These are phyloP conservation scores for human DNA, from an alignment of 2,113 vertebrate genomes.

Conservation along the genomic window DNA sequence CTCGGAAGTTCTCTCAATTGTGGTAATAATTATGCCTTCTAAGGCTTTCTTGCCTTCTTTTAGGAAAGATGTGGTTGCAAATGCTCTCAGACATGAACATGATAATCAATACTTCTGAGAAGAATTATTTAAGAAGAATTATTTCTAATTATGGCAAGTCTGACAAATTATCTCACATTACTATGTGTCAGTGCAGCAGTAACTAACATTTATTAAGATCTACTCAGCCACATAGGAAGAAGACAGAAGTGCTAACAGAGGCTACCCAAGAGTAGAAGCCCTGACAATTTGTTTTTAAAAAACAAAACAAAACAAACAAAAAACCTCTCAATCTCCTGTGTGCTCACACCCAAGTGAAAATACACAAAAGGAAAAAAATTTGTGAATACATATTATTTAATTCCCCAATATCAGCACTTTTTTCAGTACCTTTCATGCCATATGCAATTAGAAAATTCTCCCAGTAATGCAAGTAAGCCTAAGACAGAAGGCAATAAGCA, in stretches of 20 bases:
- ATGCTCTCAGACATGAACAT: not conserved
- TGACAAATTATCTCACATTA: not conserved
- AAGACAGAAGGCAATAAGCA: not conserved
- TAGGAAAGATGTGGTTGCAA: not conserved
- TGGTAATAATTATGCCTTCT: not conserved
- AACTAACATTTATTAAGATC: not conserved
- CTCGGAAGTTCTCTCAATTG: not conserved
- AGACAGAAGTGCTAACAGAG: not conserved
- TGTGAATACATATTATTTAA: not conserved
- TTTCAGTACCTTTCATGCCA: not conserved
- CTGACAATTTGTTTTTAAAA: not conserved
- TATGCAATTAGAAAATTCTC: not conserved
- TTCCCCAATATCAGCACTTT: not conserved
- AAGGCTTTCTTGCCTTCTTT: not conserved
- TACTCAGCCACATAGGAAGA: not conserved
- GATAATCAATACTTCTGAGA: not conserved
- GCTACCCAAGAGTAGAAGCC: not conserved
- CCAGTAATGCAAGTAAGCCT: not conserved
- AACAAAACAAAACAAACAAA: not conserved
- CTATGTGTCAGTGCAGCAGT: not conserved
- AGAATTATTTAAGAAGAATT: constrained; percentile 11
- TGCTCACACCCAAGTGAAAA: not conserved
- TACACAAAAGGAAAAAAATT: not conserved
- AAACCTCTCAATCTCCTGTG: not conserved
- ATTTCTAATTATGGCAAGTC: not conserved